phyloP scores from a whole-genome alignment of 2,888 invertebrate genomes.

The Anagyrus pseudococci region DNA sequence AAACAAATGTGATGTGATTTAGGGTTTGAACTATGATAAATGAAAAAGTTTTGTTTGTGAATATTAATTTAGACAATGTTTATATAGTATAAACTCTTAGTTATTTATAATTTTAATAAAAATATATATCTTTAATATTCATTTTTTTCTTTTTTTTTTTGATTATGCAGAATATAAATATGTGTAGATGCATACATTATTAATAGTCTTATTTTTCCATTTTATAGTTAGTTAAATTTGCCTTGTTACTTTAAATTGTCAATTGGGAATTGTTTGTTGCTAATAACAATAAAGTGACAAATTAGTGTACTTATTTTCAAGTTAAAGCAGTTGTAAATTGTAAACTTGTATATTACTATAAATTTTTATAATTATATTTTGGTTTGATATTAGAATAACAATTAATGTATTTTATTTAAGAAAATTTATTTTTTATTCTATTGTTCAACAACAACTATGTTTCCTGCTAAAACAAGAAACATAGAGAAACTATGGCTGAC shows the following conservation, averaged over 20 bases:
- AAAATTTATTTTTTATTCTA: slow-evolving; percentile 23
- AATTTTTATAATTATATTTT: slow-evolving; percentile 8
- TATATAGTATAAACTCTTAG: background rate
- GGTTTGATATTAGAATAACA: slow-evolving; percentile 1
- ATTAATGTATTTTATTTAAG: slow-evolving; percentile 15
- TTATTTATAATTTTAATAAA: background rate
- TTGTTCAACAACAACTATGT: slow-evolving; percentile 25
- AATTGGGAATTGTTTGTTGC: too few species aligned
- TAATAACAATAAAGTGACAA: too few species aligned
- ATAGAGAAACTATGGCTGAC: slow-evolving; percentile 21
- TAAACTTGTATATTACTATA: background rate
- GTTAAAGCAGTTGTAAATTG: too few species aligned
- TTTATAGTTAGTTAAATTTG: too few species aligned
- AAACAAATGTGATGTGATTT: too few species aligned
- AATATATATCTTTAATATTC: too few species aligned
- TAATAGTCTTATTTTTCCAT: too few species aligned
- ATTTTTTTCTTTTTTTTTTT: too few species aligned
- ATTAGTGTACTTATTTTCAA: too few species aligned
- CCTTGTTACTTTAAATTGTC: too few species aligned
- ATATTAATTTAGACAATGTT: background rate
- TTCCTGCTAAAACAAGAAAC: slow-evolving; percentile 18
- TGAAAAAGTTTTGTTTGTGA: background rate
- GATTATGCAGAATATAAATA: too few species aligned
- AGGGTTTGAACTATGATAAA: background rate
- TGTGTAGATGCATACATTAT: too few species aligned